Evolutionary conservation across 2,797 vertebrate species (phyloP).

Genomic region (Helostoma temminkii): DNA sequence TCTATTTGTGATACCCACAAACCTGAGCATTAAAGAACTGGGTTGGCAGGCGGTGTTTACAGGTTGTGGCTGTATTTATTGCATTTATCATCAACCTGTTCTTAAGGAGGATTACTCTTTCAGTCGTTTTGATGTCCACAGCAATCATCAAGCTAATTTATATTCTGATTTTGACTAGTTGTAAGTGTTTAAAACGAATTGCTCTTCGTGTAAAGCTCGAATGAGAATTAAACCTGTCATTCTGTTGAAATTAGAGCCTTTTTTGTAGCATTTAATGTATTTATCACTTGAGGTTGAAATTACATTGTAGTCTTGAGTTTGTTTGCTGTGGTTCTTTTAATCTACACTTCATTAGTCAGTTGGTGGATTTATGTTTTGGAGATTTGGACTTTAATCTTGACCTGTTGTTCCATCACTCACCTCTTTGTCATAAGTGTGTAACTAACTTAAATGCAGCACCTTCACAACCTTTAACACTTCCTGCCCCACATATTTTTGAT

Average conservation of each 20-base stretch:
- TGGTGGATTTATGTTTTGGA: constrained; percentile 46
- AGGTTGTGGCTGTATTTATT: constrained; percentile 74
- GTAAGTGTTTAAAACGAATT: constrained; percentile 8
- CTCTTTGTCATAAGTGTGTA: constrained; percentile 30
- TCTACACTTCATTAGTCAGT: constrained; percentile 31
- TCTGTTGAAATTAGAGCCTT: constrained; percentile 25
- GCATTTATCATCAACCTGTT: constrained; percentile 34
- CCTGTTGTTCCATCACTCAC: constrained; percentile 48
- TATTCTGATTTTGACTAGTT: constrained; percentile 2
- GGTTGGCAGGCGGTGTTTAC: constrained; percentile 75
- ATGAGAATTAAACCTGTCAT: constrained; percentile 12
- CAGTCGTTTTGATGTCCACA: constrained; percentile 17
- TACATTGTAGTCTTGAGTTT: constrained; percentile 33
- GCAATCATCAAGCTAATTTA: neutral
- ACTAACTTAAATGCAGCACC: constrained; percentile 65
- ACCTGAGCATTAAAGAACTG: constrained; percentile 53
- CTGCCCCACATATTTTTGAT: constrained; percentile 82
- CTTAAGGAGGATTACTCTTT: neutral
- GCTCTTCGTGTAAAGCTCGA: constrained; percentile 23
- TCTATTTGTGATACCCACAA: constrained; percentile 59
- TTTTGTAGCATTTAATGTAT: constrained; percentile 37
- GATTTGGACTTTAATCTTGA: constrained; percentile 32
- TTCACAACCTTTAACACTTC: constrained; percentile 80
- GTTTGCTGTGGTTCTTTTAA: constrained; percentile 72
- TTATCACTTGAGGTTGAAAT: constrained; percentile 34